Evolutionary conservation across 2,113 vertebrate species (phyloP), one percentile per base, ranked within the genome.

Genomic region (Halcyon senegalensis): DNA sequence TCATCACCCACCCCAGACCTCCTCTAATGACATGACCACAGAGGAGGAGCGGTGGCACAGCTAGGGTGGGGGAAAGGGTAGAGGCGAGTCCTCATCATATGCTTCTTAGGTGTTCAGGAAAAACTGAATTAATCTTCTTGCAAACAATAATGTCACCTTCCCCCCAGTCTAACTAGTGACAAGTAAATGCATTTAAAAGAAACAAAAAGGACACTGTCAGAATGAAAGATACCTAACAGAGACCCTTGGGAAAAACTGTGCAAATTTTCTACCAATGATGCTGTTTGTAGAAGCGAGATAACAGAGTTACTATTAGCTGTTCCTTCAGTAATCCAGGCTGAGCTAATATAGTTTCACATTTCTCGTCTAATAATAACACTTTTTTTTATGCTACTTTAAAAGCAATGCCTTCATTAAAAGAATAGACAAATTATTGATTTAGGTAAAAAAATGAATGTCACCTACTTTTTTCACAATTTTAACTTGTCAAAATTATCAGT

Each of bases 61-160:
- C 12, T 11, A 7, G 19, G 25, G 5, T 19, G n/a, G 25, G 17
- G 11, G 20, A 16, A 44, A 55, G 37, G 33, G 30, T 9, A 46
- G 50, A 25, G n/a, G 35, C 3, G 8, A 59, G 7, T 0, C 3
- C 35, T 70, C n/a, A 25, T 43, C 2, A 1, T 41, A 4, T 7
- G 13, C 28, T 76, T 67, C 55, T 72, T 46, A 35, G 8, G 28
- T 59, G 48, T 20, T 51, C 11, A 19, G 30, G 31, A 56, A 74
- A 69, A 60, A 24, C 25, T 30, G 31, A 80, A n/a, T 35, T 41
- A 44, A 43, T 19, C 21, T 56, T 60, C 19, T 16, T n/a, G 19
- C n/a, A 68, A 59, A 86, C 33, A 35, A 35, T 16, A 66, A 43
- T 0, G 2, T 41, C 6, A 48, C 0, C 55, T 46, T 39, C 2